Conservation (phyloP, 2,113 vertebrate species). For the Syngnathus scovelli region DNA sequence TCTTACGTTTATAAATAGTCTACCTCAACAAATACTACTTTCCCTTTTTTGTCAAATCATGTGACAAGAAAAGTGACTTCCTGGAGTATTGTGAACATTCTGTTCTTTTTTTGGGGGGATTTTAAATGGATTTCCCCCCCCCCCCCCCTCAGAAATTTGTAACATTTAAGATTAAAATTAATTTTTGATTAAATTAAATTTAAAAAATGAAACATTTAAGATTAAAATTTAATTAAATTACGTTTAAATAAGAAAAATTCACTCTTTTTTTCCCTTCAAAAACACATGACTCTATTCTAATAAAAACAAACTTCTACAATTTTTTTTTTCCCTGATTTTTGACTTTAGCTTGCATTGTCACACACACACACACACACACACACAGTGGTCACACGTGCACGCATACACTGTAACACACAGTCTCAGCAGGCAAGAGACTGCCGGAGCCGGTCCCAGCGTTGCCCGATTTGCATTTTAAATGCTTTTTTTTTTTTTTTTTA, state of each 20-base stretch:
- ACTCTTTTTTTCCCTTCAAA: not conserved
- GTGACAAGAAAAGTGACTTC: not conserved
- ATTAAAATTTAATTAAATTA: too few relatives aligned
- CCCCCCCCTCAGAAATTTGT: not conserved
- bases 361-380: slow-evolving; percentile 20
- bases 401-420: slow-evolving; percentile 31
- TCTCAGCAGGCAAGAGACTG: slow-evolving; percentile 74
- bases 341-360: not conserved
- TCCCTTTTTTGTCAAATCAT: not conserved
- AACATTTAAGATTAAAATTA: not conserved
- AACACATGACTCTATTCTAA: not conserved
- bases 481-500: slow-evolving; percentile 17
- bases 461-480: slow-evolving; percentile 82
- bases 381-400: slow-evolving; percentile 35
- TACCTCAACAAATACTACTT: slow-evolving; percentile 1
- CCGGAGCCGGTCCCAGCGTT: slow-evolving; percentile 71
- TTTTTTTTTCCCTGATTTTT: not conserved
- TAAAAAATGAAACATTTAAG: too few relatives aligned
- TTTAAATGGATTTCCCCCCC: not conserved
- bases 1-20: not conserved
- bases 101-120: not conserved
- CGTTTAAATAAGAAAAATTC: too few relatives aligned
- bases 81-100: not conserved
- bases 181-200: too few relatives aligned
- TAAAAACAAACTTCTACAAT: not conserved